Evolutionary conservation across 2,113 vertebrate species (phyloP).

Genomic region (Zingel zingel): DNA sequence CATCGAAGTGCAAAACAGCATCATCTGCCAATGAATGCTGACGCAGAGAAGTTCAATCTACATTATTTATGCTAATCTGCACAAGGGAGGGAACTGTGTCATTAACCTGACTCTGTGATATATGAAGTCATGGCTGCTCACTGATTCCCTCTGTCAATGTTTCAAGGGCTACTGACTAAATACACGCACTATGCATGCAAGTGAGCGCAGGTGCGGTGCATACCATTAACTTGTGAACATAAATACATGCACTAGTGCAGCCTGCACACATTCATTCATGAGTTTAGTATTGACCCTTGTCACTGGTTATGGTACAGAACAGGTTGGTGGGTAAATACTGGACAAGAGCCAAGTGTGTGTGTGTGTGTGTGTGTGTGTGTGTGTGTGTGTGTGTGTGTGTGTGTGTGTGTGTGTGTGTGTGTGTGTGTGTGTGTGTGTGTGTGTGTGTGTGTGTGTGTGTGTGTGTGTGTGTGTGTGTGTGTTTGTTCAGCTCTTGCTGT

Average conservation of each 20-base stretch:
- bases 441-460: not conserved
- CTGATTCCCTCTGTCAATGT: conserved; percentile 31
- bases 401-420: conserved; percentile 34
- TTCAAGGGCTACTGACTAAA: conserved; percentile 17
- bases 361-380: conserved; percentile 36
- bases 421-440: conserved; percentile 31
- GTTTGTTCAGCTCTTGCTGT: conserved; percentile 52
- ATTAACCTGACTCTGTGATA: conserved; percentile 66
- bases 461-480: conserved; percentile 36
- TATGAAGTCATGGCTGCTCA: conserved; percentile 41
- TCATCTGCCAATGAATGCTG: conserved; percentile 53
- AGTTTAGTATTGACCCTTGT: conserved; percentile 2
- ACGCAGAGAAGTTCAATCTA: conserved; percentile 54
- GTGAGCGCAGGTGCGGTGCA: not conserved
- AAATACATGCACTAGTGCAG: not conserved
- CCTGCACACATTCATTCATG: not conserved
- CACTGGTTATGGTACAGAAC: conserved; percentile 41
- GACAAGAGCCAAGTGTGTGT: conserved; percentile 37
- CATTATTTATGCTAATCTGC: conserved; percentile 68
- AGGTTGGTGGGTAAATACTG: conserved; percentile 39
- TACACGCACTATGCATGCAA: not conserved
- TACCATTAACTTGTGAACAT: not conserved
- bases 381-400: conserved; percentile 36
- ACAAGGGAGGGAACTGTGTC: conserved; percentile 46
- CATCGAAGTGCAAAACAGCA: conserved; percentile 49